Evolutionary conservation across 2,113 vertebrate species (phyloP).

Genomic region (Myiagra hebetior): DNA sequence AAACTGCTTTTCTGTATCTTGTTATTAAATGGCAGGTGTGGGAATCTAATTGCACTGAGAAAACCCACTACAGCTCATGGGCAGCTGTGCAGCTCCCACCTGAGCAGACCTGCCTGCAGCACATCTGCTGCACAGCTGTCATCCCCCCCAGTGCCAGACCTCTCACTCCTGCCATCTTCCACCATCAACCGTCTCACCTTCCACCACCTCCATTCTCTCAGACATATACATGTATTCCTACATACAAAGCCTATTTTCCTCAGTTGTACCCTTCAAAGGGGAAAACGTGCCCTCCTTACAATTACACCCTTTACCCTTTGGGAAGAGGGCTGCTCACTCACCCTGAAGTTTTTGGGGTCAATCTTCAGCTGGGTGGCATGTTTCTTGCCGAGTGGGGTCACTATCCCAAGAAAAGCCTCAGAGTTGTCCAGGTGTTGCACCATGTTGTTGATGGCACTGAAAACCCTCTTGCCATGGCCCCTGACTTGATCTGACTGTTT

Average conservation of each 20-base stretch:
- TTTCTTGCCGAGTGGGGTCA: conserved; percentile 53
- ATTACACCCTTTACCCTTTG: background rate
- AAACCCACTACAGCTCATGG: background rate
- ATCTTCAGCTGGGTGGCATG: conserved; percentile 54
- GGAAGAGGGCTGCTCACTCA: conserved; percentile 5
- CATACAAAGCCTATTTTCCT: background rate
- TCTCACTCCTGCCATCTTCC: background rate
- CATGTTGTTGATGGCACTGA: conserved; percentile 45
- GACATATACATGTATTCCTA: background rate
- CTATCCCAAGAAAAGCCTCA: conserved; percentile 44
- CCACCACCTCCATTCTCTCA: background rate
- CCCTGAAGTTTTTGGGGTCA: conserved; percentile 61
- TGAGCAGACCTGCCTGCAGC: background rate
- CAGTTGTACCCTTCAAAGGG: background rate
- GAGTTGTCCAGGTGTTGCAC: conserved; percentile 60
- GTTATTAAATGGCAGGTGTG: background rate
- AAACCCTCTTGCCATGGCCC: conserved; percentile 54
- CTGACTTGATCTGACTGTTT: conserved; percentile 55
- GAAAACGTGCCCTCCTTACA: background rate
- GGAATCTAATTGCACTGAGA: background rate
- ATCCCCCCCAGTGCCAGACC: background rate
- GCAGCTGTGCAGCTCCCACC: background rate
- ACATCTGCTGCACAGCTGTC: background rate
- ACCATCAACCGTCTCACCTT: background rate
- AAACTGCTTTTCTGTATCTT: background rate